Percentiles rank a stretch among this genome's conserved stretches.
Evolutionary conservation across 1,140 invertebrate species (phyloP).

Genomic region (Magallana ariakensis): DNA sequence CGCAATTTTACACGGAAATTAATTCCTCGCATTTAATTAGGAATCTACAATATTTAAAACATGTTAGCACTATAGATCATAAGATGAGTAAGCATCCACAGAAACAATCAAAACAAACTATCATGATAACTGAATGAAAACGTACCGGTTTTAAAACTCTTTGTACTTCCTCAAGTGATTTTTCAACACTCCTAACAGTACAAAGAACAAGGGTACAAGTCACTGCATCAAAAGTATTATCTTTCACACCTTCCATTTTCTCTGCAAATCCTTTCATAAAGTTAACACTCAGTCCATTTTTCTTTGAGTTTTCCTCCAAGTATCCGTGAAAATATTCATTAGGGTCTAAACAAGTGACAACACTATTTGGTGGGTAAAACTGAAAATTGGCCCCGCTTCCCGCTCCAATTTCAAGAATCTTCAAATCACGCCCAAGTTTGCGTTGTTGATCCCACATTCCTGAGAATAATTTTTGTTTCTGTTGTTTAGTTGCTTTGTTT

Average conservation of each 20-base stretch:
- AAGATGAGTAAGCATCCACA: too few relatives aligned
- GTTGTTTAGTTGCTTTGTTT: conserved; percentile 14
- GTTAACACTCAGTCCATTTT: conserved; percentile 28
- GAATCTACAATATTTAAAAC: too few relatives aligned
- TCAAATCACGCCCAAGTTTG: conserved; percentile 31
- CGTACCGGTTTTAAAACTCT: conserved; percentile 75
- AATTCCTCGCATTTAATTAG: too few relatives aligned
- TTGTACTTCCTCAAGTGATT: conserved; percentile 70
- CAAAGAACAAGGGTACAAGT: conserved; percentile 76
- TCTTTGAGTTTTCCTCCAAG: conserved; percentile 48
- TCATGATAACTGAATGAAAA: too few relatives aligned
- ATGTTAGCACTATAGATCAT: too few relatives aligned
- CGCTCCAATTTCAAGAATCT: conserved; percentile 72
- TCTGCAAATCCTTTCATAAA: conserved; percentile 72
- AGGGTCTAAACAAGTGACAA: conserved; percentile 65
- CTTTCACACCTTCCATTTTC: conserved; percentile 69
- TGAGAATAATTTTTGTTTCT: conserved; percentile 42
- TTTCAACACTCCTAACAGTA: conserved; percentile 67
- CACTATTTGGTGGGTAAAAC: conserved; percentile 64
- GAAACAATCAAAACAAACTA: too few relatives aligned
- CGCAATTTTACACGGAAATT: too few relatives aligned
- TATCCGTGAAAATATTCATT: conserved; percentile 60
- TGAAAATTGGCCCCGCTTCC: conserved; percentile 70
- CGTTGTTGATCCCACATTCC: conserved; percentile 6
- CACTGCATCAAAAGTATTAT: conserved; percentile 74